Evolutionary conservation across 2,888 invertebrate species (phyloP), one percentile per base, ranked within the genome.

Genomic region (Antitype chi): DNA sequence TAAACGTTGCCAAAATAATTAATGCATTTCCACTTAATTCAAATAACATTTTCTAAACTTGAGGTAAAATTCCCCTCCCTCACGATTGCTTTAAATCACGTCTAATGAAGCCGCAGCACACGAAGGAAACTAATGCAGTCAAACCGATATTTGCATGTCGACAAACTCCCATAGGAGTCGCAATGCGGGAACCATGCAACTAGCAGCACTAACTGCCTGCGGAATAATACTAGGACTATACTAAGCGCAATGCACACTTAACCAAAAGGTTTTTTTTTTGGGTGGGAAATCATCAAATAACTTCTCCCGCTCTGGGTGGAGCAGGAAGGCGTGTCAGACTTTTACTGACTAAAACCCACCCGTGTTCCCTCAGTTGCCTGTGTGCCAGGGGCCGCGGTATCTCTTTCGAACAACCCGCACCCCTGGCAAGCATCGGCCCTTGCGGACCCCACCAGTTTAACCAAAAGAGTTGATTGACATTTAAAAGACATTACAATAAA

Each of bases 81-180:
- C 20, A 64, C 63, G 20, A 73, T 76, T 77, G 32, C n/a, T 43
- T 63, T 63, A 49, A 79, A 72, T 53, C 55, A 57, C 52, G 62
- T 20, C 49, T 74, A 82, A 74, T 74, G 57, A 68, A 66, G 17
- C 38, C 17, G 38, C 52, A 77, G 11, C 32, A 62, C 74, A 78
- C 73, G 85, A 81, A 81, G 20, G 69, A 66, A 69, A 8, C 59
- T 68, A 82, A 78, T 82, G 85, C 82, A 87, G 79, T 81, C 72
- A 66, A 80, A 82, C 78, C 79, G 77, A 81, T 78, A 86, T 84
- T 88, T 83, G 87, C 88, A 88, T 88, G 88, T 88, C 80, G 81
- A 76, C 60, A 23, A 80, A 70, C 69, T 83, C 81, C 85, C 78
- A 69, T 71, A 32, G 82, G 85, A 84, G 83, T 76, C 87, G 87